Evolutionary conservation across 2,113 vertebrate species (phyloP).

Genomic region (Pterocles orientalis): DNA sequence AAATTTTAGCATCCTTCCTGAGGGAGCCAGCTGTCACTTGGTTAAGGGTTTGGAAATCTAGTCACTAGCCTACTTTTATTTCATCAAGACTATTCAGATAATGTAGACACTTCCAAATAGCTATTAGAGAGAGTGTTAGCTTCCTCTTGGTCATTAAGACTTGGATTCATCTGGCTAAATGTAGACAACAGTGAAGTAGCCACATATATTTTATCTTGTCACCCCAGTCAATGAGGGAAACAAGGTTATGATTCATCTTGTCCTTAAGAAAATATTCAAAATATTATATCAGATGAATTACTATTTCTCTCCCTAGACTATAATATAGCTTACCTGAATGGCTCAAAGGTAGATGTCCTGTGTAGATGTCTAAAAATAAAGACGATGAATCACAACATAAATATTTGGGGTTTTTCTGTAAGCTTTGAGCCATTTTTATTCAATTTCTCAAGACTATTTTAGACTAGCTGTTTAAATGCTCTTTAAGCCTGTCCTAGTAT

Average conservation of each 20-base stretch:
- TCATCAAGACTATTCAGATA: conserved; percentile 13
- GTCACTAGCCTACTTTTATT: not conserved
- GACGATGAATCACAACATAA: not conserved
- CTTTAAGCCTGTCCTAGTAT: not conserved
- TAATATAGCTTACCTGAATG: not conserved
- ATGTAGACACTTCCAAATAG: not conserved
- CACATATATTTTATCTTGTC: not conserved
- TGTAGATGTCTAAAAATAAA: not conserved
- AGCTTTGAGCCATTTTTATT: not conserved
- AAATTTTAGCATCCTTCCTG: conserved; percentile 53
- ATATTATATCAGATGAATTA: not conserved
- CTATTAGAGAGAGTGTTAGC: not conserved
- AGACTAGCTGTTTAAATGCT: not conserved
- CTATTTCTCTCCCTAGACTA: not conserved
- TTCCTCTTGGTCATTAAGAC: not conserved
- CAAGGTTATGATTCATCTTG: not conserved
- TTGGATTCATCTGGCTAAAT: conserved; percentile 1
- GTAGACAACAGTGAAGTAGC: not conserved
- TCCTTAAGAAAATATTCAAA: not conserved
- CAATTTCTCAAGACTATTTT: not conserved
- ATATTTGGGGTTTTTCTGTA: not conserved
- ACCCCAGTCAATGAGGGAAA: not conserved
- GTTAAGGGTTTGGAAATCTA: conserved; percentile 29
- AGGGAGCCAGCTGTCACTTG: conserved; percentile 45
- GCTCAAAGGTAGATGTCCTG: not conserved